phyloP scores from a whole-genome alignment of 2,113 vertebrate species.

The Psittacula cyanocephala region DNA sequence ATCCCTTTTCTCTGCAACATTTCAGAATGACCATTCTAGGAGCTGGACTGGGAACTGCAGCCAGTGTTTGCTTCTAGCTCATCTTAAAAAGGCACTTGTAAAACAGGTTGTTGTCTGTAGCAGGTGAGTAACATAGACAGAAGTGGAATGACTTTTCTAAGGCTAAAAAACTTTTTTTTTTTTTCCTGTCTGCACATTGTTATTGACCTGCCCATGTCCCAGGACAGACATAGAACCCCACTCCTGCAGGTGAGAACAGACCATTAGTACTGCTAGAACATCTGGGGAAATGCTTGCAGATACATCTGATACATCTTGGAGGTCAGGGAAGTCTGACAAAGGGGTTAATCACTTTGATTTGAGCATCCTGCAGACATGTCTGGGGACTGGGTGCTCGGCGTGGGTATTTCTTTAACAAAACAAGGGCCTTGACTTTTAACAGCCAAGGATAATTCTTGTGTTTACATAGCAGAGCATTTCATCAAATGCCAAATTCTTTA shows the following conservation, averaged over 20 bases:
- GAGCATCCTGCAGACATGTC: background rate
- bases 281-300: background rate
- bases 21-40: background rate
- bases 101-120: background rate
- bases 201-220: background rate
- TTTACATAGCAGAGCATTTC: constrained; percentile 14
- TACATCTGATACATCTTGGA: background rate
- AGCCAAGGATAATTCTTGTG: constrained; percentile 15
- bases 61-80: background rate
- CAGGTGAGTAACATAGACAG: background rate
- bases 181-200: background rate
- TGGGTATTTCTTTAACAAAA: constrained; percentile 17
- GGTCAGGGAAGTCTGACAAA: background rate
- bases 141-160: accelerated
- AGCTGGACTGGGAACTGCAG: background rate
- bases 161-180: background rate
- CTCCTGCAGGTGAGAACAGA: background rate
- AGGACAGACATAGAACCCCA: background rate
- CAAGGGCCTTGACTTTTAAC: background rate
- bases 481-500: background rate
- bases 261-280: background rate
- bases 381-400: background rate
- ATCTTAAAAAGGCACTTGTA: background rate
- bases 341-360: background rate
- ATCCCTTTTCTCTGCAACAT: background rate